These are phyloP conservation scores for Molossus molossus DNA, from an alignment of 2,797 vertebrate species.

Conservation along the genomic window DNA sequence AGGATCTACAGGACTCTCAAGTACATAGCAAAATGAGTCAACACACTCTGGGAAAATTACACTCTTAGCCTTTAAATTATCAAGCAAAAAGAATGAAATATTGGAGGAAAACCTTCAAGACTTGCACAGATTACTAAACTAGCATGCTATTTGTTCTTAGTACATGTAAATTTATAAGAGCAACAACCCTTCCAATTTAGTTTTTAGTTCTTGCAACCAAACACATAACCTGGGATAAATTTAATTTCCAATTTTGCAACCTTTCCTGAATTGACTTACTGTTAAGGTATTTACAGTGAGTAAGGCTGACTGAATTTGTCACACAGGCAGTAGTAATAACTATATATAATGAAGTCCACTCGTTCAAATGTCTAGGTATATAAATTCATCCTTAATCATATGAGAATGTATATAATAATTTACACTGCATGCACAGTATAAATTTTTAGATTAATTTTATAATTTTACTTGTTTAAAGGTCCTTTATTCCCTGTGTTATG, in stretches of 20 bases:
- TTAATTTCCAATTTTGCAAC: constrained; percentile 65
- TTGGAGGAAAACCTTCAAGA: constrained; percentile 6
- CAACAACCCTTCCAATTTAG: constrained; percentile 58
- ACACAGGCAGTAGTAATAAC: constrained; percentile 47
- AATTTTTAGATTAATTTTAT: constrained; percentile 77
- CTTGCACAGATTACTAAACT: constrained; percentile 17
- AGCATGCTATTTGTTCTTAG: constrained; percentile 38
- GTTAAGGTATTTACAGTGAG: constrained; percentile 69
- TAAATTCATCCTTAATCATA: constrained; percentile 69
- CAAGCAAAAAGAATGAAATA: constrained; percentile 26
- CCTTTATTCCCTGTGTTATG: constrained; percentile 72
- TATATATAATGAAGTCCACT: constrained; percentile 55
- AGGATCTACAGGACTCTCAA: not conserved
- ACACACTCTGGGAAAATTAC: not conserved
- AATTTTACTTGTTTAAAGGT: constrained; percentile 77
- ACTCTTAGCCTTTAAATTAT: not conserved
- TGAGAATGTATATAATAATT: constrained; percentile 75
- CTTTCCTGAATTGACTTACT: constrained; percentile 69
- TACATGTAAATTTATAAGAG: constrained; percentile 39
- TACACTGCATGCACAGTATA: constrained; percentile 26
- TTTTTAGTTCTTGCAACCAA: constrained; percentile 70
- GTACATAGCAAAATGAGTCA: constrained; percentile 8
- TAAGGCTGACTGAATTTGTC: constrained; percentile 71
- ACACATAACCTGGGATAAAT: constrained; percentile 70
- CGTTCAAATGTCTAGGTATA: constrained; percentile 68